These are phyloP conservation scores for Phocoena sinus DNA, from an alignment of 2,113 vertebrate species.

Conservation along the genomic window DNA sequence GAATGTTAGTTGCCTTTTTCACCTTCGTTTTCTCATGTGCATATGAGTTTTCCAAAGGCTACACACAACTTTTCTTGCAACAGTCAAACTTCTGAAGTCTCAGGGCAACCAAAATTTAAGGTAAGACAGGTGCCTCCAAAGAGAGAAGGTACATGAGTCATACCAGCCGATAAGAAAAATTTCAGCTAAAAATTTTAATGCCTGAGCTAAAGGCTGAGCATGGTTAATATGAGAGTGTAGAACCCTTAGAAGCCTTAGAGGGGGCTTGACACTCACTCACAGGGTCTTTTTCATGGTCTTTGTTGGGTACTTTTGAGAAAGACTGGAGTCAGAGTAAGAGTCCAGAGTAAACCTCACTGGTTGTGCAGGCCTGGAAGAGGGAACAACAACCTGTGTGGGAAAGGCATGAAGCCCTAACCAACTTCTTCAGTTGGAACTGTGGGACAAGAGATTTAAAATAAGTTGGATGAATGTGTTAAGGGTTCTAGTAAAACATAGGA, in stretches of 20 bases:
- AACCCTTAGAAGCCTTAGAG: neutral
- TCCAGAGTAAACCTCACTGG: neutral
- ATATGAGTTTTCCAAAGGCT: neutral
- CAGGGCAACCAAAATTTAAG: neutral
- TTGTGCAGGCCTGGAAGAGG: neutral
- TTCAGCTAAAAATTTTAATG: neutral
- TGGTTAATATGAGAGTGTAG: neutral
- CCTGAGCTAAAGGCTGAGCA: neutral
- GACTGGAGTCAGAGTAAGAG: neutral
- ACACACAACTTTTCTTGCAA: neutral
- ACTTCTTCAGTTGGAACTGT: neutral
- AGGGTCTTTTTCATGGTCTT: neutral
- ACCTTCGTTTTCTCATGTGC: neutral
- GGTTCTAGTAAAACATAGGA: neutral
- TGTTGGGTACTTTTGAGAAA: neutral
- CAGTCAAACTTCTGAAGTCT: neutral
- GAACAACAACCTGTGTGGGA: neutral
- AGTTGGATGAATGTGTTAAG: neutral
- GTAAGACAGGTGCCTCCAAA: neutral
- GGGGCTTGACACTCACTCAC: neutral
- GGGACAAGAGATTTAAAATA: neutral
- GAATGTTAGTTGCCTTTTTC: neutral
- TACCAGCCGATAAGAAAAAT: neutral
- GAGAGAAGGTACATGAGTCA: neutral
- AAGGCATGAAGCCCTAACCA: neutral